Evolutionary conservation across 2,888 invertebrate genomes (phyloP), one percentile per base, ranked within the genome.

Genomic region (Unio delphinus): DNA sequence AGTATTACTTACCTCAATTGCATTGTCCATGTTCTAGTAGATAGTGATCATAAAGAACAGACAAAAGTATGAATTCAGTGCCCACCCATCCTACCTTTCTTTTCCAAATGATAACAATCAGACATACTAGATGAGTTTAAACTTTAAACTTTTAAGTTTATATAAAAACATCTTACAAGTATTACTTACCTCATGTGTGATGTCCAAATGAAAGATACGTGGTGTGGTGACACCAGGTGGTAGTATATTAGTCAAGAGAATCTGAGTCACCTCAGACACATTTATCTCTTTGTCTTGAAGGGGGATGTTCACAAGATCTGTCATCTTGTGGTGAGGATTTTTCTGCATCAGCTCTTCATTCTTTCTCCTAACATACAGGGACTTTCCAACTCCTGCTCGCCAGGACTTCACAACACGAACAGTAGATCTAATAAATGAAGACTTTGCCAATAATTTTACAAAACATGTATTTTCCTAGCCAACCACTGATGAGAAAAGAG

Each of bases 311-410:
- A 78, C 75, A 30, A 62, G 64, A 11, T 61, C 71, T 30, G 55
- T 56, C 54, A 30, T 57, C 5, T 64, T 45, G 60, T 69, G 8
- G 15, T 11, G 55, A 8, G 60, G 55, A 34, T 68, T 61, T 0
- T 63, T 54, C 26, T 62, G 28, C 20, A 57, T 55, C 11, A 84
- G 69, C 30, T 81, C 68, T 69, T 74, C 73, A 5, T 70, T 73
- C 67, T 75, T 67, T 58, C 85, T 73, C 34, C 75, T 67, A 63
- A 77, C 81, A 67, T 75, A 79, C 67, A 86, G 64, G 1, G 80
- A 78, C 68, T 86, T 86, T 0, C 86, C 86, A 54, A 83, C 82
- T 8, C 86, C 86, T 8, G 86, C 82, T 62, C 82, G 73, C 72
- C 73, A 74, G 2, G 86, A 86, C 55, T 79, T 80, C 3, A 86